These are phyloP conservation scores for Gorsachius magnificus DNA, from an alignment of 2,797 vertebrate species.

Conservation along the genomic window DNA sequence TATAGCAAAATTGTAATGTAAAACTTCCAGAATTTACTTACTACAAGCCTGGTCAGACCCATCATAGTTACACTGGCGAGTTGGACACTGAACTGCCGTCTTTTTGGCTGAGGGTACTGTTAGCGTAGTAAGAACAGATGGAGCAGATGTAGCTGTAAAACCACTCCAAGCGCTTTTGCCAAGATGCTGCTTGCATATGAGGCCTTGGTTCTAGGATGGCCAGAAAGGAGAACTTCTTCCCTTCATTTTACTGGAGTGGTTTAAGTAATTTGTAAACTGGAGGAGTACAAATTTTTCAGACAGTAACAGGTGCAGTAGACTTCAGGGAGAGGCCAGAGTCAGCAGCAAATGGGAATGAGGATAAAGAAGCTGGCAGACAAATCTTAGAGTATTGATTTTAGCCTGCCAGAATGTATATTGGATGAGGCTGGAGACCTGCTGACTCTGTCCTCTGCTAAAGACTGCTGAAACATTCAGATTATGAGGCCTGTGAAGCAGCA, in stretches of 20 bases:
- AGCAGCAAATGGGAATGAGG: background rate
- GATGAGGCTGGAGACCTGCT: constrained; percentile 51
- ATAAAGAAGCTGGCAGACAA: constrained; percentile 41
- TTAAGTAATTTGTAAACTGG: constrained; percentile 37
- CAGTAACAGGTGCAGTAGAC: background rate
- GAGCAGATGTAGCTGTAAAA: constrained; percentile 28
- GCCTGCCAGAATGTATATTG: constrained; percentile 30
- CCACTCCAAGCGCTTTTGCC: background rate
- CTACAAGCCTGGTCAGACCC: background rate
- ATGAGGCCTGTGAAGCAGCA: background rate
- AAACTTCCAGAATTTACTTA: background rate
- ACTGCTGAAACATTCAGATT: constrained; percentile 20
- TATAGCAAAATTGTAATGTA: background rate
- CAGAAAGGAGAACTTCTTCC: background rate
- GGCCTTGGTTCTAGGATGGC: background rate
- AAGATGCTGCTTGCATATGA: background rate
- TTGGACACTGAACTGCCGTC: background rate
- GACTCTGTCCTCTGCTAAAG: constrained; percentile 5
- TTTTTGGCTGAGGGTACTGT: background rate
- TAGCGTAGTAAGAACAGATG: background rate
- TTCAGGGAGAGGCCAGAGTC: background rate
- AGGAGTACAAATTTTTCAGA: background rate
- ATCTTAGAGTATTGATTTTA: constrained; percentile 30
- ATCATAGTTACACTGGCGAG: background rate
- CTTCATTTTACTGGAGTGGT: background rate